phyloP scores from a whole-genome alignment of 1,140 invertebrate species.

The Rhizoglyphus robini region DNA sequence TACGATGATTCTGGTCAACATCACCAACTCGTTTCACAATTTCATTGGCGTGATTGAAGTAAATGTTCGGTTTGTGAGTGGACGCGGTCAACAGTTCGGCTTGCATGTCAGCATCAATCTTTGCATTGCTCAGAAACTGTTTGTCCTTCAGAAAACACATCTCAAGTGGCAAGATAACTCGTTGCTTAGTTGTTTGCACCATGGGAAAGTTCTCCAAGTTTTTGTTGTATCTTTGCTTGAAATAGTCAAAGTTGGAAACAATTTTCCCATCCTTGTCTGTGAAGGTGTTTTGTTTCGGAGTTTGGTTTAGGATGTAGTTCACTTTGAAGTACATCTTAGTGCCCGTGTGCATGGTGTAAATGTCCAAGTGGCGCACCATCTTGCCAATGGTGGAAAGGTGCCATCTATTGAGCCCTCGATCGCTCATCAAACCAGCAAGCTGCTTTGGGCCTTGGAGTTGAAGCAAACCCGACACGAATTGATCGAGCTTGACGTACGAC shows the following conservation, averaged over 20 bases:
- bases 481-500: too few relatives aligned
- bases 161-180: not conserved
- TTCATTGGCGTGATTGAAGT: not conserved
- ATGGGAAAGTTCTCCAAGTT: not conserved
- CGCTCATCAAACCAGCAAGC: too few relatives aligned
- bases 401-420: too few relatives aligned
- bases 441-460: too few relatives aligned
- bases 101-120: constrained; percentile 1
- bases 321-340: not conserved
- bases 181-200: too few relatives aligned
- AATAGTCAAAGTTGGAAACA: not conserved
- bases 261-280: not conserved
- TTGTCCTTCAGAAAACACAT: not conserved
- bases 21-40: not conserved
- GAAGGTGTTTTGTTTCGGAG: not conserved
- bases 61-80: not conserved
- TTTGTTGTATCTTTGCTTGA: not conserved
- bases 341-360: not conserved
- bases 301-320: not conserved
- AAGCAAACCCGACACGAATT: too few relatives aligned
- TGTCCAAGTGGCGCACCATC: not conserved
- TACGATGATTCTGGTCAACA: too few relatives aligned
- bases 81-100: not conserved
- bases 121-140: not conserved
- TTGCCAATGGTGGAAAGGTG: too few relatives aligned